These are phyloP conservation scores for Simalia tracyae DNA, from an alignment of 2,797 vertebrate species.

Conservation along the genomic window DNA sequence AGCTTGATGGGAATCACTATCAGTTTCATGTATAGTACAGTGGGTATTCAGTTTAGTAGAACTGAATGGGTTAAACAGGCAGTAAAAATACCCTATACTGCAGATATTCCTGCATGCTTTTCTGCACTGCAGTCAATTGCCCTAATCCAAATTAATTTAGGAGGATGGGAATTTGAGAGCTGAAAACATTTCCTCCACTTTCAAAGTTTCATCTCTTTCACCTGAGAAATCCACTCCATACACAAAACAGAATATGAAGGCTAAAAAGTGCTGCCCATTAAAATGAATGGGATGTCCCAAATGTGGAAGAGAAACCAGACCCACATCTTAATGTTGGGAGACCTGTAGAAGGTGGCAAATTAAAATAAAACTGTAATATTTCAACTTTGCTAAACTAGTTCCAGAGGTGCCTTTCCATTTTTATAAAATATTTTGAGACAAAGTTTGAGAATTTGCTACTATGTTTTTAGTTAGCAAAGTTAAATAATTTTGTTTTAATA, in stretches of 20 bases:
- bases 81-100: background rate
- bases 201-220: background rate
- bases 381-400: background rate
- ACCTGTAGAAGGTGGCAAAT: background rate
- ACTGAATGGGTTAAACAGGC: background rate
- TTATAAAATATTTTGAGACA: background rate
- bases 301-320: background rate
- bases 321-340: background rate
- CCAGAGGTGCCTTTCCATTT: background rate
- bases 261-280: background rate
- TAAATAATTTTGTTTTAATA: constrained; percentile 12
- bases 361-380: background rate
- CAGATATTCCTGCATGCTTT: background rate
- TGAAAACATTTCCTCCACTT: background rate
- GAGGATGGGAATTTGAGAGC: background rate
- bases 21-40: background rate
- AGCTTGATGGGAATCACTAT: background rate
- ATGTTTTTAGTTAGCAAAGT: constrained; percentile 2
- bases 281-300: background rate
- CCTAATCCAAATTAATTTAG: background rate
- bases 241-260: background rate
- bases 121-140: background rate
- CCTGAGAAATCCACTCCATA: no score
- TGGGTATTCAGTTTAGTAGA: background rate
- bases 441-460: constrained; percentile 23